Evolutionary conservation across 2,797 vertebrate species (phyloP).

Genomic region (Danio jaintianensis): DNA sequence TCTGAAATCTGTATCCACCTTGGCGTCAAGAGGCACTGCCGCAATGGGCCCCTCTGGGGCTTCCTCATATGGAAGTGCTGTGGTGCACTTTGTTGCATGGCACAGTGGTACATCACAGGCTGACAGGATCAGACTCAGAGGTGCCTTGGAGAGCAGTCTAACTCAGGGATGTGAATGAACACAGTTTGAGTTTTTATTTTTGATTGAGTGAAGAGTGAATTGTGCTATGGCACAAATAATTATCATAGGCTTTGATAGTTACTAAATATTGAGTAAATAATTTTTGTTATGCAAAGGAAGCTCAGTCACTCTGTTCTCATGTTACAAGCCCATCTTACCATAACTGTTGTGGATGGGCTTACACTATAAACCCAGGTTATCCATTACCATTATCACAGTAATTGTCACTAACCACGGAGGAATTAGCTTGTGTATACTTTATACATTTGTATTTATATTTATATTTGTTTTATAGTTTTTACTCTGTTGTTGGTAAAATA

Average conservation of each 20-base stretch:
- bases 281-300: neutral
- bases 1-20: constrained; percentile 57
- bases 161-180: constrained; percentile 39
- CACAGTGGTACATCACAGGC: constrained; percentile 63
- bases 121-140: constrained; percentile 50
- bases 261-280: neutral
- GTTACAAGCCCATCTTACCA: neutral
- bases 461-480: neutral
- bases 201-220: neutral
- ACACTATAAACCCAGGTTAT: no score
- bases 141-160: constrained; percentile 37
- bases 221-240: neutral
- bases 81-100: constrained; percentile 66
- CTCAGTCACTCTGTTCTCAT: neutral
- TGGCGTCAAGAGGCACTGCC: constrained; percentile 58
- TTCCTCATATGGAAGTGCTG: constrained; percentile 67
- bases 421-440: no score
- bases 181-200: constrained; percentile 19
- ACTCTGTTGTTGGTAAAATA: neutral
- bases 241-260: neutral
- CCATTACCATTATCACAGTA: no score
- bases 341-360: no score
- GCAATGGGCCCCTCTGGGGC: constrained; percentile 64
- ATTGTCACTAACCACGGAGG: no score
- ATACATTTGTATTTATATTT: no score